Percentiles rank a stretch among this genome's conserved stretches.
phyloP scores from a whole-genome alignment of 2,888 invertebrate genomes.

The Schrankia costaestrigalis region DNA sequence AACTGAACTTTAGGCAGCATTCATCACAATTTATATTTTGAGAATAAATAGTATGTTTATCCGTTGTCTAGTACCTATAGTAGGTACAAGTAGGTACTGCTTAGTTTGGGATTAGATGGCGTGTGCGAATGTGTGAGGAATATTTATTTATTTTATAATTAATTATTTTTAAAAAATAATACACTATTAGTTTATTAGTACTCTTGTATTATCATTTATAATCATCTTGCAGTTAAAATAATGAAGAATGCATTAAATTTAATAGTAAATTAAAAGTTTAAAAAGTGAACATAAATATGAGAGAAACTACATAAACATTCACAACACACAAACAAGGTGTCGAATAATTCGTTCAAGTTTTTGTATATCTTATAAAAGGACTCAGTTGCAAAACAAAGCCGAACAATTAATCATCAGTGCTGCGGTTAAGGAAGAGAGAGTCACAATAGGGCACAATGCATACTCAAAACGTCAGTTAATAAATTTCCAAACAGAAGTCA shows the following conservation, averaged over 20 bases:
- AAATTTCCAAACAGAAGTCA: constrained; percentile 70
- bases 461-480: constrained; percentile 61
- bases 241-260: constrained; percentile 19
- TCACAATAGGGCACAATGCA: constrained; percentile 58
- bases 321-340: constrained; percentile 37
- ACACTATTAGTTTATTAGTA: no score
- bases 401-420: constrained; percentile 60
- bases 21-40: no score
- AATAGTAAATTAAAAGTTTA: constrained; percentile 30
- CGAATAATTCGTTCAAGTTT: constrained; percentile 36
- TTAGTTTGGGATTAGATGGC: no score
- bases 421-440: constrained; percentile 49
- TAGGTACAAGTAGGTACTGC: no score
- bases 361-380: constrained; percentile 33
- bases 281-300: constrained; percentile 30
- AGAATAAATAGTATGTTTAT: no score
- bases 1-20: no score
- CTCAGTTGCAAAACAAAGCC: constrained; percentile 42
- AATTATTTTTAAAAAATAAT: no score
- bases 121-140: no score
- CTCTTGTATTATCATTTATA: no score
- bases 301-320: constrained; percentile 30
- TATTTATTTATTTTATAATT: no score
- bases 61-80: no score
- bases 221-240: no score